phyloP scores from a whole-genome alignment of 2,113 vertebrate genomes.

The Poeciliopsis prolifica region DNA sequence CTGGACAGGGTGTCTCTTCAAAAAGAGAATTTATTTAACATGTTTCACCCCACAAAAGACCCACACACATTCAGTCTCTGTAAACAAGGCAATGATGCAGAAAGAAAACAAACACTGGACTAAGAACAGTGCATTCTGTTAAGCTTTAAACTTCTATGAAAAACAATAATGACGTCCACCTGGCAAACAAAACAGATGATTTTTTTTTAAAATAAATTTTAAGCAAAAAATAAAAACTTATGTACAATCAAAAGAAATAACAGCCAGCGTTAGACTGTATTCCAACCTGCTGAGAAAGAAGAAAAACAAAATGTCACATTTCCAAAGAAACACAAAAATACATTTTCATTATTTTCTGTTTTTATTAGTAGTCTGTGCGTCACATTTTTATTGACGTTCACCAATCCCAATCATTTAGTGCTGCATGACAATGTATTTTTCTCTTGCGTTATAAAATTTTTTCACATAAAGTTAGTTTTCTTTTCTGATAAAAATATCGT shows the following conservation, averaged over 20 bases:
- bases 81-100: not conserved
- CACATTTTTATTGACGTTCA: not conserved
- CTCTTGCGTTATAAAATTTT: not conserved
- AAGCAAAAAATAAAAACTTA: not conserved
- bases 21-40: slow-evolving; percentile 47
- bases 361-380: not conserved
- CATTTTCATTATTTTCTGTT: not conserved
- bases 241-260: not conserved
- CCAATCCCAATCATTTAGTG: not conserved
- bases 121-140: not conserved
- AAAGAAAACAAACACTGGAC: not conserved
- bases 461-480: too few relatives aligned
- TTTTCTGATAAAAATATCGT: too few relatives aligned
- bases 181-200: not conserved
- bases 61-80: not conserved
- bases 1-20: not conserved
- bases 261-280: not conserved
- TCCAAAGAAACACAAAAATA: too few relatives aligned
- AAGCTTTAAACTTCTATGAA: slow-evolving; percentile 13
- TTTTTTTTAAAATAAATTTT: not conserved
- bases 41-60: not conserved
- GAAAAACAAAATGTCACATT: not conserved
- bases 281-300: slow-evolving; percentile 2
- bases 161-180: not conserved
- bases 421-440: not conserved